Evolutionary conservation across 2,797 vertebrate genomes (phyloP).

Genomic region (Discoglossus pictus): DNA sequence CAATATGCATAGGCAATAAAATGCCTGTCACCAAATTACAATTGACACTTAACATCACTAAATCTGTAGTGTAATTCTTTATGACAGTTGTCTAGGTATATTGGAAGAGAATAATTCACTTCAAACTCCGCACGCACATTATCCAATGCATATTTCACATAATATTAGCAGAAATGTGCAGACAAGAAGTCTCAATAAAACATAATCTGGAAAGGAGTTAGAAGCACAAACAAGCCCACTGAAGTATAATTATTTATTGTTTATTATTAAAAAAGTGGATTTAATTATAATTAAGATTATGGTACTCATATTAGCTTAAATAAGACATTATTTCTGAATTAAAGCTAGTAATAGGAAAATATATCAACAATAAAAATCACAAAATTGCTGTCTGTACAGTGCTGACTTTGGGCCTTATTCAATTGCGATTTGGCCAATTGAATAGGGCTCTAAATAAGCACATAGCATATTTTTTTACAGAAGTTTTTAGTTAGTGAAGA

Average conservation of each 20-base stretch:
- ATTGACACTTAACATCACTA: constrained; percentile 84
- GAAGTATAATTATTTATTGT: constrained; percentile 55
- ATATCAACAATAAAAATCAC: too few species aligned
- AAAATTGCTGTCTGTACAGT: too few species aligned
- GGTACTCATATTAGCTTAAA: too few species aligned
- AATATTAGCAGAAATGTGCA: constrained; percentile 76
- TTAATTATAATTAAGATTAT: constrained; percentile 56
- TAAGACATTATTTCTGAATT: too few species aligned
- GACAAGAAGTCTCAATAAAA: constrained; percentile 70
- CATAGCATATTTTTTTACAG: too few species aligned
- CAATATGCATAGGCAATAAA: constrained; percentile 87
- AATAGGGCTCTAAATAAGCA: too few species aligned
- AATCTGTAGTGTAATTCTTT: constrained; percentile 85
- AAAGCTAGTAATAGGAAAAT: too few species aligned
- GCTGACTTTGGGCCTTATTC: too few species aligned
- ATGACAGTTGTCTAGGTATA: constrained; percentile 92
- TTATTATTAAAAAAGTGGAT: constrained; percentile 71
- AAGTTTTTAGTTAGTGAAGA: too few species aligned
- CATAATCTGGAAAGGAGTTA: constrained; percentile 70
- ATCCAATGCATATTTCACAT: constrained; percentile 72
- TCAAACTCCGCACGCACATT: constrained; percentile 72
- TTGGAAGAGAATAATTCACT: constrained; percentile 89
- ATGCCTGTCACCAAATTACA: constrained; percentile 93
- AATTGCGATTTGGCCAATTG: too few species aligned
- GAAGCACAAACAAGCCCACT: constrained; percentile 61